phyloP scores from a whole-genome alignment of 1,140 invertebrate genomes.

The Diprion similis region DNA sequence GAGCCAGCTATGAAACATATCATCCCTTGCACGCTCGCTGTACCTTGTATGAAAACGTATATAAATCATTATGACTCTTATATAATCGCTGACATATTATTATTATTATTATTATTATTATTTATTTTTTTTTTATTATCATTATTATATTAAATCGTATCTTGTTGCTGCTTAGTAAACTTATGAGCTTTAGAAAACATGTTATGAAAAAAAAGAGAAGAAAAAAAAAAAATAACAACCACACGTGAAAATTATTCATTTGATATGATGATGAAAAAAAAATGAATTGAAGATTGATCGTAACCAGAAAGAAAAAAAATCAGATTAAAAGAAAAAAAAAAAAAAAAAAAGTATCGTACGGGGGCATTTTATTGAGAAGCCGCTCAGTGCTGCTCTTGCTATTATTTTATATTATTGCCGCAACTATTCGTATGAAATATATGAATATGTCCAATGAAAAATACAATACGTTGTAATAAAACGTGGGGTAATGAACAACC shows the following conservation, averaged over 20 bases:
- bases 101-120: neutral
- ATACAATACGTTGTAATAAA: neutral
- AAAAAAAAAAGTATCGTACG: slow-evolving; percentile 37
- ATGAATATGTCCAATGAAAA: too few relatives aligned
- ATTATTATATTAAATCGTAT: neutral
- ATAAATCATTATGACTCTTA: slow-evolving; percentile 36
- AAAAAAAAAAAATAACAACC: neutral
- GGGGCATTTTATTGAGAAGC: slow-evolving; percentile 64
- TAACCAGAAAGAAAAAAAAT: slow-evolving; percentile 11
- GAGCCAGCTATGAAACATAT: slow-evolving; percentile 30
- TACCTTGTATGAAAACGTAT: slow-evolving; percentile 53
- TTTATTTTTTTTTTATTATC: too few relatives aligned
- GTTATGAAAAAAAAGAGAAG: too few relatives aligned
- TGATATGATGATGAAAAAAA: too few relatives aligned
- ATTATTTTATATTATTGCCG: too few relatives aligned
- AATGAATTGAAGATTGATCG: too few relatives aligned
- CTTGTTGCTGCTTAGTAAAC: slow-evolving; percentile 5
- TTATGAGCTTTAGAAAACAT: neutral
- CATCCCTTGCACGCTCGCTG: slow-evolving; percentile 55
- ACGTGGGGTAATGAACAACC: slow-evolving; percentile 3
- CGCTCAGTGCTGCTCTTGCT: slow-evolving; percentile 35
- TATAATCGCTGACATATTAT: slow-evolving; percentile 16
- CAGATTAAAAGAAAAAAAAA: slow-evolving; percentile 14
- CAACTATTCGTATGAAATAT: neutral
- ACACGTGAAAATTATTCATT: too few relatives aligned